Conservation (phyloP, 2,888 invertebrate species). For the Asteroscopus sphinx region DNA sequence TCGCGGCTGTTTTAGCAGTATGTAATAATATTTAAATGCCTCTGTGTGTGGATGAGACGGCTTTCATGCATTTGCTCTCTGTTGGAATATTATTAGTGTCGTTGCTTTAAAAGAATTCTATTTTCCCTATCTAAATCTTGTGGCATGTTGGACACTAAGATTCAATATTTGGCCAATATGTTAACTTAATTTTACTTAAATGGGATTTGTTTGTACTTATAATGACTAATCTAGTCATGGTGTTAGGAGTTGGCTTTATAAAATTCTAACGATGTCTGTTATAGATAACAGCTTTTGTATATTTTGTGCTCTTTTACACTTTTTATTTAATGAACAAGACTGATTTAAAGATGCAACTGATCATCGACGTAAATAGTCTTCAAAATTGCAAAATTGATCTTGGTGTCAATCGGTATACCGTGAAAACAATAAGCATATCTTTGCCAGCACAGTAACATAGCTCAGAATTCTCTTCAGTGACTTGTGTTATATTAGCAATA, state of each 20-base stretch:
- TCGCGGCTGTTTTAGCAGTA: conserved; percentile 32
- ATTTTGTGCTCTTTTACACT: conserved; percentile 36
- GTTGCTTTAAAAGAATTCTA: conserved; percentile 28
- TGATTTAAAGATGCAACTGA: conserved; percentile 60
- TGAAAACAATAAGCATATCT: conserved; percentile 49
- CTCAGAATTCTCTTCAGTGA: conserved; percentile 67
- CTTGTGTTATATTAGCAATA: conserved; percentile 75
- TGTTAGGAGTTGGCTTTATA: conserved; percentile 56
- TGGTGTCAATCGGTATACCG: conserved; percentile 64
- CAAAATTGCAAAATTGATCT: conserved; percentile 60
- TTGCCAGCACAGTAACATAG: conserved; percentile 67
- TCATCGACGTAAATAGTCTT: conserved; percentile 41
- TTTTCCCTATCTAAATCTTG: conserved; percentile 26
- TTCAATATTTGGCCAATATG: conserved; percentile 53
- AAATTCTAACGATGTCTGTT: conserved; percentile 39
- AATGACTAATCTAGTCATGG: conserved; percentile 78
- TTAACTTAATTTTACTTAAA: conserved; percentile 48
- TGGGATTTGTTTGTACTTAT: conserved; percentile 72
- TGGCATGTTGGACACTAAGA: conserved; percentile 70
- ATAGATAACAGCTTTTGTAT: conserved; percentile 25
- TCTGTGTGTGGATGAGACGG: conserved; percentile 63
- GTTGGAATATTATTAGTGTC: conserved; percentile 50
- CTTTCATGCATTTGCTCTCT: conserved; percentile 63
- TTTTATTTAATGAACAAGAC: conserved; percentile 63
- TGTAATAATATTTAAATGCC: conserved; percentile 43